Conservation (phyloP, 2,113 vertebrate genomes). For the Macquaria ambigua region DNA sequence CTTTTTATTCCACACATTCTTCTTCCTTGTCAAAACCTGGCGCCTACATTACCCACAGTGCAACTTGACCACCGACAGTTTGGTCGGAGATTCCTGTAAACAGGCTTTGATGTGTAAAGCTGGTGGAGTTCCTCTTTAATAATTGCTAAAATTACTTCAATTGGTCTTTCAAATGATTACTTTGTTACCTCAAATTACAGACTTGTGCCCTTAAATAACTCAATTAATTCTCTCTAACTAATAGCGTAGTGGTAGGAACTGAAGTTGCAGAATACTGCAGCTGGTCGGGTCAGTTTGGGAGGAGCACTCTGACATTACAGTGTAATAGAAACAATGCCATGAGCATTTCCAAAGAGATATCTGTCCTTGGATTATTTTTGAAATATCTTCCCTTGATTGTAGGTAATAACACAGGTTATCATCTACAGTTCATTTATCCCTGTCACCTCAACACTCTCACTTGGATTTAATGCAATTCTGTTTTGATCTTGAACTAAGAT, state of each 20-base stretch:
- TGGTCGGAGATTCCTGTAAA: no score
- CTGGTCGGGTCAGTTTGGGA: no score
- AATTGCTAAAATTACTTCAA: no score
- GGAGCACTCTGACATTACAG: no score
- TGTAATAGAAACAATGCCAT: background rate
- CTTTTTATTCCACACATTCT: no score
- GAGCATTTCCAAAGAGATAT: background rate
- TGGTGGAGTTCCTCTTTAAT: no score
- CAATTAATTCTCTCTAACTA: background rate
- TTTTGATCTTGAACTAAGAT: background rate
- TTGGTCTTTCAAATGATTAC: background rate
- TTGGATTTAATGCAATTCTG: background rate
- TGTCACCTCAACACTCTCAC: background rate
- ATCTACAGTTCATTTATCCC: background rate
- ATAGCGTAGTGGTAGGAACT: no score
- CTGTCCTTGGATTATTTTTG: background rate
- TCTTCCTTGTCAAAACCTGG: background rate
- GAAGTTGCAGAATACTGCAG: no score
- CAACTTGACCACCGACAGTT: no score
- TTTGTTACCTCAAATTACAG: background rate
- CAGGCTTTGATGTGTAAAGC: no score
- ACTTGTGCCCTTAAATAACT: background rate
- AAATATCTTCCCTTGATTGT: background rate
- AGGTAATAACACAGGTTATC: background rate
- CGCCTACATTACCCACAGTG: background rate